Percentiles rank a stretch among this genome's conserved stretches.
These are phyloP conservation scores for Serrognathus titanus DNA, from an alignment of 2,888 invertebrate genomes.

Conservation along the genomic window DNA sequence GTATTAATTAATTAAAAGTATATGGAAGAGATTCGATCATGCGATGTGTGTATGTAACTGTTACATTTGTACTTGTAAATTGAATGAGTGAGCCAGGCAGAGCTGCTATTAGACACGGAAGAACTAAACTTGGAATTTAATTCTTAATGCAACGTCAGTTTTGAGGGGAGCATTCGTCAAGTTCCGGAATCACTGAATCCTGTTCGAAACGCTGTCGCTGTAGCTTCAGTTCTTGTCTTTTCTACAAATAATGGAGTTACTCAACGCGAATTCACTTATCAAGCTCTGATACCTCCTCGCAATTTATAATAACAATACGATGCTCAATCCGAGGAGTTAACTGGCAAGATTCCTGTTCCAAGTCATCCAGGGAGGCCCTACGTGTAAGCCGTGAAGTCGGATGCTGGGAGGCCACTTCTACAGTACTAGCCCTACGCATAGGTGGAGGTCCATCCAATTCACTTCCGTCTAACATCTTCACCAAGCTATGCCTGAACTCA, in stretches of 20 bases:
- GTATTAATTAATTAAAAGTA: no score
- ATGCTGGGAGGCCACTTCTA: constrained; percentile 37
- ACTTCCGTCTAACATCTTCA: constrained; percentile 69
- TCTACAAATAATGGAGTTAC: constrained; percentile 46
- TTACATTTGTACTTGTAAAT: not conserved
- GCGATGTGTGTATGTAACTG: not conserved
- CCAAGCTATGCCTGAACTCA: constrained; percentile 64
- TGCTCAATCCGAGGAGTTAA: constrained; percentile 79
- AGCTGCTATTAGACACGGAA: not conserved
- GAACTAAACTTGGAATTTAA: not conserved
- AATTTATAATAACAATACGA: constrained; percentile 71
- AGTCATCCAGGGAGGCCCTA: constrained; percentile 73
- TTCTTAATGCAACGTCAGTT: constrained; percentile 29
- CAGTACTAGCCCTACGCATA: constrained; percentile 54
- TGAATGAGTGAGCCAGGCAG: not conserved
- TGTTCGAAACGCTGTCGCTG: constrained; percentile 63
- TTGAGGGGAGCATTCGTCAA: constrained; percentile 60
- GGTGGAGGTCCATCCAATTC: constrained; percentile 73
- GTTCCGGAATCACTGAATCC: constrained; percentile 69
- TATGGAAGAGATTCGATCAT: not conserved
- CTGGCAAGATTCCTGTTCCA: constrained; percentile 78
- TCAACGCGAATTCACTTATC: not conserved
- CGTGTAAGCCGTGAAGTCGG: constrained; percentile 57
- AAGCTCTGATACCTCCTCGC: constrained; percentile 61
- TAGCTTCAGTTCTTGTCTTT: constrained; percentile 55